phyloP scores from a whole-genome alignment of 2,888 invertebrate species.

The Synergus laeviventris region DNA sequence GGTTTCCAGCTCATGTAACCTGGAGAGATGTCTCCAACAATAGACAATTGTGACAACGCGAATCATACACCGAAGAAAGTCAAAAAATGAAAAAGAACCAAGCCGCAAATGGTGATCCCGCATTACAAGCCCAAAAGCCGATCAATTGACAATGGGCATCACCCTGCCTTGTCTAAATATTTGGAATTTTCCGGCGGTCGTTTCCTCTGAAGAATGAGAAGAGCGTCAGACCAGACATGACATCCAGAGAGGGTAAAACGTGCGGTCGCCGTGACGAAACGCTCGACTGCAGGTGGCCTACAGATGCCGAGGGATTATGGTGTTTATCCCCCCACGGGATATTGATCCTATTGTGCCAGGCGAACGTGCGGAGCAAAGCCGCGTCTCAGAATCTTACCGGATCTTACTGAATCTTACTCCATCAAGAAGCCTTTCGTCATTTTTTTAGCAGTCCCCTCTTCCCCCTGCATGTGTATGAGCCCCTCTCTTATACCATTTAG shows the following conservation, averaged over 20 bases:
- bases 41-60: conserved; percentile 6
- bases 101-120: conserved; percentile 8
- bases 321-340: conserved; percentile 75
- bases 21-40: conserved; percentile 43
- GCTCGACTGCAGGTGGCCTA: conserved; percentile 75
- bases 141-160: conserved; percentile 61
- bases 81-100: neutral
- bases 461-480: too few species aligned
- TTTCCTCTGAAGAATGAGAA: conserved; percentile 53
- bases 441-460: too few species aligned
- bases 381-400: conserved; percentile 49
- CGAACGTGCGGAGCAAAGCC: conserved; percentile 58
- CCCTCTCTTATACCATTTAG: too few species aligned
- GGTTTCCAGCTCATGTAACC: conserved; percentile 43
- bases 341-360: conserved; percentile 74
- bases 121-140: conserved; percentile 46
- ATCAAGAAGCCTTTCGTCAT: too few species aligned
- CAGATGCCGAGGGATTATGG: conserved; percentile 74
- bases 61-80: conserved; percentile 5
- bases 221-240: conserved; percentile 51
- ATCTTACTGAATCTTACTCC: conserved; percentile 45
- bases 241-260: conserved; percentile 57
- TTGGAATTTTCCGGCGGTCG: conserved; percentile 62
- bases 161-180: conserved; percentile 70
- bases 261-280: conserved; percentile 72